Conservation (phyloP, 2,797 vertebrate species). For the Intellagama lesueurii region DNA sequence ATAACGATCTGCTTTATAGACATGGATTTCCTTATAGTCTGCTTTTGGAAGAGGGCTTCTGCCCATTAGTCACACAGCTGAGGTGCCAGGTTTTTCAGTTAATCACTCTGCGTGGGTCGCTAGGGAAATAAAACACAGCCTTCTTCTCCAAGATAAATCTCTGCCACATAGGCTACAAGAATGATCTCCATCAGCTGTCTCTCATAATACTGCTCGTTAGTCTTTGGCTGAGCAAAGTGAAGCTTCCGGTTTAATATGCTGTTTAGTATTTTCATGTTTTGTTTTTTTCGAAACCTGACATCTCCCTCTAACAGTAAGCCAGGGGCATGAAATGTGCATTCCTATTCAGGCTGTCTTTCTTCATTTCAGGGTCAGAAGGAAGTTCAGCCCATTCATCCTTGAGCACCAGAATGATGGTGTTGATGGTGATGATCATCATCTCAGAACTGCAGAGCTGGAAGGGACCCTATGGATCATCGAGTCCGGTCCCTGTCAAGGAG, state of each 20-base stretch:
- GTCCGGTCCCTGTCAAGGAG: too few species aligned
- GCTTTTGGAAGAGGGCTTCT: background rate
- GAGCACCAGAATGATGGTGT: background rate
- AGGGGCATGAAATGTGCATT: background rate
- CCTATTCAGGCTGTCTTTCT: too few species aligned
- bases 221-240: background rate
- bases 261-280: background rate
- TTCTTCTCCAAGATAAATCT: background rate
- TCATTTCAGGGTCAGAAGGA: background rate
- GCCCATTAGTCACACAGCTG: background rate
- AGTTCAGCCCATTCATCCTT: background rate
- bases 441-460: too few species aligned
- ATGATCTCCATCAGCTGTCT: background rate
- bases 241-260: background rate
- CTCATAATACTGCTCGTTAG: background rate
- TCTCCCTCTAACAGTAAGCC: background rate
- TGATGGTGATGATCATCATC: too few species aligned
- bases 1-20: conserved; percentile 31
- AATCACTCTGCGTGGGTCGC: background rate
- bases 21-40: conserved; percentile 11
- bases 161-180: background rate
- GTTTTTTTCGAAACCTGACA: background rate
- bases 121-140: conserved; percentile 8
- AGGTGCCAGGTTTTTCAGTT: conserved; percentile 16
- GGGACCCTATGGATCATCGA: too few species aligned